Conservation (phyloP, 2,888 invertebrate genomes). For the Polyploca ridens region DNA sequence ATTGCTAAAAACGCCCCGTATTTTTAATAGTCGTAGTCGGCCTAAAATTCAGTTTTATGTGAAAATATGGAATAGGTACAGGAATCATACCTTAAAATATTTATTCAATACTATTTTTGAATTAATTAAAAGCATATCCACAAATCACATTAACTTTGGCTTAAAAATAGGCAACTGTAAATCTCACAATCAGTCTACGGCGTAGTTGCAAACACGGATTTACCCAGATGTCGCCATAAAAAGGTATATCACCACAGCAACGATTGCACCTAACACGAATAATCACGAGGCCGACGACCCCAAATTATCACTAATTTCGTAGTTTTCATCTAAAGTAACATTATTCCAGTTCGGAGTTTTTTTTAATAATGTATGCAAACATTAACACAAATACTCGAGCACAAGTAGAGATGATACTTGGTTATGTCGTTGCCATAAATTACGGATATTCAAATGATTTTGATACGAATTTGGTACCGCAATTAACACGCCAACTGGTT, state of each 20-base stretch:
- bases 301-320: slow-evolving; percentile 16
- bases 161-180: no score
- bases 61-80: no score
- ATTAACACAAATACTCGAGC: slow-evolving; percentile 66
- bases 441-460: slow-evolving; percentile 80
- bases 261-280: slow-evolving; percentile 3
- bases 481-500: slow-evolving; percentile 82
- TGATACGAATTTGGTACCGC: slow-evolving; percentile 83
- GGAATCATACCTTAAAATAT: no score
- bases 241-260: neutral
- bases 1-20: no score
- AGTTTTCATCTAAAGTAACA: slow-evolving; percentile 31
- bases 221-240: neutral
- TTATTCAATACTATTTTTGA: no score
- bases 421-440: slow-evolving; percentile 76
- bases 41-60: no score
- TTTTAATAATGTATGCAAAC: slow-evolving; percentile 67
- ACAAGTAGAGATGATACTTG: slow-evolving; percentile 73
- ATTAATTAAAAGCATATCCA: no score
- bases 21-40: no score
- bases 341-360: slow-evolving; percentile 34
- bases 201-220: neutral
- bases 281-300: slow-evolving; percentile 4
- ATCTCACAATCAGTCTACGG: neutral
- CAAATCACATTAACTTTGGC: no score